These are phyloP conservation scores for Xylota segnis DNA, from an alignment of 2,888 invertebrate genomes.

Conservation along the genomic window DNA sequence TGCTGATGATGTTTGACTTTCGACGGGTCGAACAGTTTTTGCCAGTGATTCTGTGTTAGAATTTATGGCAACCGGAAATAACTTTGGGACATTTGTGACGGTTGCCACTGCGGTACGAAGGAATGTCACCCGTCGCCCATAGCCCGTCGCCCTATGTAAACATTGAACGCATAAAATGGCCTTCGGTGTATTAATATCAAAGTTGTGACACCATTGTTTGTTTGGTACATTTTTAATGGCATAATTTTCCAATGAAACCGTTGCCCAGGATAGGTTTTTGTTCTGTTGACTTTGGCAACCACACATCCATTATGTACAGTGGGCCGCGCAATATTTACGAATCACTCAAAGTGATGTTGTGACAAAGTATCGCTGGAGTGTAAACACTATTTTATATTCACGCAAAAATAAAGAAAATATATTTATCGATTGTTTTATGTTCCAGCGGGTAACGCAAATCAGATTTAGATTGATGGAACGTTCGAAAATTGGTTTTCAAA, in stretches of 20 bases:
- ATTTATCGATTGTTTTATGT: not conserved
- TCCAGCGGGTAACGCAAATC: too few species aligned
- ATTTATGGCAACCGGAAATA: constrained; percentile 5
- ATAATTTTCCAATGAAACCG: constrained; percentile 10
- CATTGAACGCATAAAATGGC: constrained; percentile 10
- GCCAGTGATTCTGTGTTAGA: not conserved
- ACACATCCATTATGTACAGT: constrained; percentile 20
- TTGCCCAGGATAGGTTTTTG: not conserved
- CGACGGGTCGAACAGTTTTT: constrained; percentile 2
- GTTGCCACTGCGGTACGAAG: not conserved
- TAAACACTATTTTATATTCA: not conserved
- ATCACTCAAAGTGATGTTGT: not conserved
- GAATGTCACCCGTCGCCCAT: too few species aligned
- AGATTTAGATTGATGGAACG: too few species aligned
- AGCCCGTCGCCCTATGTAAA: constrained; percentile 12
- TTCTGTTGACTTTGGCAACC: constrained; percentile 23
- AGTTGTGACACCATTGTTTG: constrained; percentile 35
- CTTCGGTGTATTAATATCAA: constrained; percentile 39
- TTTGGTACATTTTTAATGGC: constrained; percentile 11
- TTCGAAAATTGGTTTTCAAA: too few species aligned
- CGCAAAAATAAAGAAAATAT: not conserved
- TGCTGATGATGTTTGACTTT: constrained; percentile 14
- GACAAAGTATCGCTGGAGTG: constrained; percentile 1
- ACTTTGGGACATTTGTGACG: not conserved
- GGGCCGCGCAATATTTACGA: not conserved